Percentiles rank a stretch among this genome's conserved stretches.
phyloP scores from a whole-genome alignment of 2,113 vertebrate genomes.

The Strix aluco region DNA sequence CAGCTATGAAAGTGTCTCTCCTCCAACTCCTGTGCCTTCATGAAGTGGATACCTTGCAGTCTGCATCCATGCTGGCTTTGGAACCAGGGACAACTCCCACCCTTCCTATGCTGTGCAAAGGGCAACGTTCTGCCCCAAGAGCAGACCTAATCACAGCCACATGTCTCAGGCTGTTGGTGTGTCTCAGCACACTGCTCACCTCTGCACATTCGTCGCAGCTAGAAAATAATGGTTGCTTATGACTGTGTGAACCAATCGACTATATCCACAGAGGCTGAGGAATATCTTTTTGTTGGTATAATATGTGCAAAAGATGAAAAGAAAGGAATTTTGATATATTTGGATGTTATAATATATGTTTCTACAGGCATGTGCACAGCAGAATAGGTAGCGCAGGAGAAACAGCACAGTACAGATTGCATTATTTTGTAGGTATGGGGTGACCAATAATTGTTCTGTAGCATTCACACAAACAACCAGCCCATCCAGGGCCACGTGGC shows the following conservation, averaged over 20 bases:
- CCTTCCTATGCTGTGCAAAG: background rate
- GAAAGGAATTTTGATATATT: background rate
- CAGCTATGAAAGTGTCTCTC: background rate
- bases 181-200: background rate
- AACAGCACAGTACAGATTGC: background rate
- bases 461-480: background rate
- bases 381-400: background rate
- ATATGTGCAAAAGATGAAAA: background rate
- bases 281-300: background rate
- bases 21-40: background rate
- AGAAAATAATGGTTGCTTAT: background rate
- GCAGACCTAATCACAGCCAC: background rate
- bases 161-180: background rate
- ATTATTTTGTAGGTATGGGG: background rate
- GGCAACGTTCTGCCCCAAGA: background rate
- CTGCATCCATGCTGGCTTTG: background rate
- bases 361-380: accelerated
- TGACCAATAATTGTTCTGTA: background rate
- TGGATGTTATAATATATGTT: background rate
- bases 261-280: background rate
- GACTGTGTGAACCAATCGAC: background rate
- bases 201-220: accelerated
- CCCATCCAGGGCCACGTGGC: background rate
- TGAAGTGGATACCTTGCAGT: background rate
- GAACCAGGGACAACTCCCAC: background rate